Evolutionary conservation across 2,797 vertebrate genomes (phyloP), one percentile per base, ranked within the genome.

Genomic region (Typhlichthys subterraneus): DNA sequence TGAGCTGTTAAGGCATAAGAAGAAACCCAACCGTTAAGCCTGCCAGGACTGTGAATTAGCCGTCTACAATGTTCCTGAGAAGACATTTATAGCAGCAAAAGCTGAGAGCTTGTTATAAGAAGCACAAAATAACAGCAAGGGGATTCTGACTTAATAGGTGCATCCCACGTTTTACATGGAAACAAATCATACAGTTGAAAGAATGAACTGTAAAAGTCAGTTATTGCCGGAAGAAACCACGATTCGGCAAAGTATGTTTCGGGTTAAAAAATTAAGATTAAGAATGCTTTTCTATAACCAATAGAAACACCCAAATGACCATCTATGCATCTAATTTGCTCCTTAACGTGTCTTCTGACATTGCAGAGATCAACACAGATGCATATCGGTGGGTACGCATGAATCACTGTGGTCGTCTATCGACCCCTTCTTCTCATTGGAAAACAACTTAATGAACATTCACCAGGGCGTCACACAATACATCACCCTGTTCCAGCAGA

Each of bases 361-460:
- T 59, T 13, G 53, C 80, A 77, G 67, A 77, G 69, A 78, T 73
- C 67, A 53, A 73, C 60, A 53, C 51, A 69, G 68, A 81, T 65
- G 70, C 68, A 80, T 19, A 57, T 63, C 69, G 65, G 62, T 42
- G 65, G 62, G 64, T 46, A 58, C 65, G 69, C 70, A 82, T 83
- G 85, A 88, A 82, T 87, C 82, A 76, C 84, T 71, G 57, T 12
- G 48, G 67, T 62, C 65, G 59, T 57, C 53, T 80, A 93, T 90
- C 70, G 91, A 93, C 91, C 73, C 53, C 42, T 62, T 54, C 63
- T 65, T 77, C 80, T 89, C 86, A 88, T 87, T 87, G 72, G 85
- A 90, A 91, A 91, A 91, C 85, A 92, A 89, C 86, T 89, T 91
- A 92, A 93, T 91, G 88, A 90, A 88, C 89, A 90, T 88, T 89